phyloP scores from a whole-genome alignment of 2,113 vertebrate species.

The Callaeas wilsoni region DNA sequence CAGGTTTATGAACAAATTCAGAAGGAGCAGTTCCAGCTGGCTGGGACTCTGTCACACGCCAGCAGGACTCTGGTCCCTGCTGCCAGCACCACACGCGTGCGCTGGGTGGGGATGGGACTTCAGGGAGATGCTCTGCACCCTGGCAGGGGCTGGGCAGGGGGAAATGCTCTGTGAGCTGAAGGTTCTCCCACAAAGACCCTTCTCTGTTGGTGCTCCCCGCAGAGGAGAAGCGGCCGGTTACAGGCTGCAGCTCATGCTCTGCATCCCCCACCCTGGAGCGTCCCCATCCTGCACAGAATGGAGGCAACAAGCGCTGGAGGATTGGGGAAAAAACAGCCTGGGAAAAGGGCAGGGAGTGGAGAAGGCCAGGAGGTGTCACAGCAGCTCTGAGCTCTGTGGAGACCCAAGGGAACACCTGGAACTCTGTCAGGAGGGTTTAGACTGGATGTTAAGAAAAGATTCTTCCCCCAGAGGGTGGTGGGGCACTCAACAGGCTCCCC shows the following conservation, averaged over 20 bases:
- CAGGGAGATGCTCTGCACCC: neutral
- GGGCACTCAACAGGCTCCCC: neutral
- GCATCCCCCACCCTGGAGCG: neutral
- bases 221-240: neutral
- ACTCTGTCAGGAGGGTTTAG: neutral
- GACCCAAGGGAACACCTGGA: neutral
- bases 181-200: neutral
- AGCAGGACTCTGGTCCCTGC: neutral
- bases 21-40: neutral
- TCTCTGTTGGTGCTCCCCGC: rapidly evolving
- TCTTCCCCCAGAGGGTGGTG: neutral
- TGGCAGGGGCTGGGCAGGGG: neutral
- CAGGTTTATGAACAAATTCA: neutral
- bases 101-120: neutral
- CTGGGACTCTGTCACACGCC: neutral
- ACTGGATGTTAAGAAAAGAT: neutral
- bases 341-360: neutral
- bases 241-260: neutral
- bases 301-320: neutral
- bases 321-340: neutral
- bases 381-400: neutral
- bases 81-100: neutral
- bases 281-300: neutral
- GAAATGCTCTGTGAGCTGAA: neutral
- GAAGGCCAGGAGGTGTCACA: neutral